Percentiles rank a stretch among this genome's conserved stretches.
These are phyloP conservation scores for Drosophila ananassae DNA, from an alignment of 1,140 invertebrate genomes.

Conservation along the genomic window DNA sequence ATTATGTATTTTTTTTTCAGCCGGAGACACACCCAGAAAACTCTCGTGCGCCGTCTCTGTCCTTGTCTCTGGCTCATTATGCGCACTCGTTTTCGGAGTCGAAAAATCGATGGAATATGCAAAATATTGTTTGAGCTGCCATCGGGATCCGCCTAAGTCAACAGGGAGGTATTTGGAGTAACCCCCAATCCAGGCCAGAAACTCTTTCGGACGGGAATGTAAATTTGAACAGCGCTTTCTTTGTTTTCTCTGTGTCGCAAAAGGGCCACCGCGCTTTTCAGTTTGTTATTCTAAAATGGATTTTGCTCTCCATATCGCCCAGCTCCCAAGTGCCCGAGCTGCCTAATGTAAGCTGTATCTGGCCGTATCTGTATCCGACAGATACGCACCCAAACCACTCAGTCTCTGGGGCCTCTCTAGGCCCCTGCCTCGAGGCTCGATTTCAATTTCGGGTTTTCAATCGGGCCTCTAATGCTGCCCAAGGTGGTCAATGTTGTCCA, in stretches of 20 bases:
- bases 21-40: conserved; percentile 53
- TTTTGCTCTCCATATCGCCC: conserved; percentile 13
- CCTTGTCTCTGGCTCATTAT: conserved; percentile 63
- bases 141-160: conserved; percentile 65
- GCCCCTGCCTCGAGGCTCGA: conserved; percentile 9
- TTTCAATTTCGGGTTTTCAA: conserved; percentile 27
- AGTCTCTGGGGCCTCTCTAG: conserved; percentile 8
- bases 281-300: conserved; percentile 37
- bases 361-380: conserved; percentile 46
- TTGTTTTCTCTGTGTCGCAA: conserved; percentile 47
- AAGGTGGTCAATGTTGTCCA: conserved; percentile 51
- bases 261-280: conserved; percentile 28
- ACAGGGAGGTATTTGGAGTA: conserved; percentile 36
- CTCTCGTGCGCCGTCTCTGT: conserved; percentile 14
- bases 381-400: conserved; percentile 43
- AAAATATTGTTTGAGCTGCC: conserved; percentile 63
- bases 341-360: conserved; percentile 40
- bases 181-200: conserved; percentile 37
- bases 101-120: conserved; percentile 79
- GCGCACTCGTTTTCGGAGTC: conserved; percentile 71
- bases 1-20: not conserved
- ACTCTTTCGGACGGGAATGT: conserved; percentile 59
- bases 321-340: conserved; percentile 15
- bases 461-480: conserved; percentile 26
- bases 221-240: conserved; percentile 64